Conservation (phyloP, 2,888 invertebrate species). For the Phortica magna region DNA sequence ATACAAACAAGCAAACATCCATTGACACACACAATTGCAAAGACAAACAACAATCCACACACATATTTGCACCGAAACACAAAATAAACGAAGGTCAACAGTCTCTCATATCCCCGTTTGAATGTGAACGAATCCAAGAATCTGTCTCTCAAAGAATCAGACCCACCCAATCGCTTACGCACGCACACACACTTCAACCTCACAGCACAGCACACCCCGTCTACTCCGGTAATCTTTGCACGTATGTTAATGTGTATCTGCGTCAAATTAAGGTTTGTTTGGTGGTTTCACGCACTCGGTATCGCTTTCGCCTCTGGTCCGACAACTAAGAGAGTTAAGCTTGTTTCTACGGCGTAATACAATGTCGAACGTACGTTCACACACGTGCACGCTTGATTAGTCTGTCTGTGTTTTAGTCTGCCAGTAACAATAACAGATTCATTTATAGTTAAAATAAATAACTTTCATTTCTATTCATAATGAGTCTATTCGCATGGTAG, state of each 20-base stretch:
- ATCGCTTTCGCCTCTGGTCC: too few species aligned
- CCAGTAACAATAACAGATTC: too few species aligned
- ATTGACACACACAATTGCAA: slow-evolving; percentile 9
- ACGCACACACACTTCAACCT: background rate
- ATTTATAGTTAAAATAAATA: too few species aligned
- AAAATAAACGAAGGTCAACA: background rate
- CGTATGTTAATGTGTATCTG: background rate
- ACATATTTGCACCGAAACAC: background rate
- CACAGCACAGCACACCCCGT: background rate
- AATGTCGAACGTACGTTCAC: too few species aligned
- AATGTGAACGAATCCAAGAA: background rate
- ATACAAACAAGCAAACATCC: background rate
- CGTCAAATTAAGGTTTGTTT: background rate
- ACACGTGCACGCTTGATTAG: too few species aligned
- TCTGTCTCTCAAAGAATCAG: background rate
- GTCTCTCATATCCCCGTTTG: background rate
- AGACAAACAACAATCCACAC: background rate
- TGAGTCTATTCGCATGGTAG: too few species aligned
- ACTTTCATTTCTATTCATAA: too few species aligned
- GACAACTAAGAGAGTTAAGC: too few species aligned
- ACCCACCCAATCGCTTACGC: background rate
- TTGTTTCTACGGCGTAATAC: too few species aligned
- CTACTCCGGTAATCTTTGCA: background rate
- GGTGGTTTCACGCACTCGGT: too few species aligned
- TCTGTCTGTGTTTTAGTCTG: too few species aligned